Percentiles rank a stretch among this genome's conserved stretches.
Evolutionary conservation across 2,797 vertebrate genomes (phyloP).

Genomic region (Fistularia tabacaria): DNA sequence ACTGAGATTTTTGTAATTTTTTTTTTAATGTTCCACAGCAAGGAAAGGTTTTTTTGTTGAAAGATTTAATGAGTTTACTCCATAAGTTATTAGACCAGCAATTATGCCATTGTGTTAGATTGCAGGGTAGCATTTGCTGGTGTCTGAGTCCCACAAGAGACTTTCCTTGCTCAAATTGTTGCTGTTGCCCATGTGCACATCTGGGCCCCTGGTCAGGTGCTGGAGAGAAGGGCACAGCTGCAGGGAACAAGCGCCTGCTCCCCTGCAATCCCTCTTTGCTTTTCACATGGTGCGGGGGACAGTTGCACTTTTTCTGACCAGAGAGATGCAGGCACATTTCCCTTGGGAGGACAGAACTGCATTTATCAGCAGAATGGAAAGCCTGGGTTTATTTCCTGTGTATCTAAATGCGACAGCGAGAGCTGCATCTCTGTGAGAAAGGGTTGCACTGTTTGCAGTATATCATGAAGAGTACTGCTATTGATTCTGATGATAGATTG

Average conservation of each 20-base stretch:
- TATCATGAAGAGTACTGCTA: constrained; percentile 45
- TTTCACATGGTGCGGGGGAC: constrained; percentile 39
- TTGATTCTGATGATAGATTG: constrained; percentile 68
- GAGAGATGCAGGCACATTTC: constrained; percentile 65
- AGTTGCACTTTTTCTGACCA: constrained; percentile 57
- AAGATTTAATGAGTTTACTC: constrained; percentile 60
- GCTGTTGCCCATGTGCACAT: constrained; percentile 66
- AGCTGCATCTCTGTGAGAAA: constrained; percentile 32
- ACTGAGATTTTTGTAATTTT: constrained; percentile 39
- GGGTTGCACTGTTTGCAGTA: constrained; percentile 41
- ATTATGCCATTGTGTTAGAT: constrained; percentile 64
- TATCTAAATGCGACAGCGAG: constrained; percentile 57
- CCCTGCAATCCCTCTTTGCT: constrained; percentile 24
- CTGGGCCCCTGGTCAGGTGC: constrained; percentile 73
- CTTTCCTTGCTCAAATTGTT: constrained; percentile 71
- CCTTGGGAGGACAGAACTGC: constrained; percentile 60
- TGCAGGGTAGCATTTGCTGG: constrained; percentile 66
- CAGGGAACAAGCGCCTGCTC: constrained; percentile 49
- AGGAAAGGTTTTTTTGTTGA: constrained; percentile 34
- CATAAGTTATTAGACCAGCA: constrained; percentile 64
- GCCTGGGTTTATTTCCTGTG: constrained; percentile 45
- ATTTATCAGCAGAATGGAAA: constrained; percentile 69
- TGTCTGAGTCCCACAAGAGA: constrained; percentile 65
- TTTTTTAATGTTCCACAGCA: constrained; percentile 24
- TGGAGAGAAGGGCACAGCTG: constrained; percentile 75